Base-by-base conservation (phyloP, 2,888 invertebrate species). In the Synergus itoensis region DNA sequence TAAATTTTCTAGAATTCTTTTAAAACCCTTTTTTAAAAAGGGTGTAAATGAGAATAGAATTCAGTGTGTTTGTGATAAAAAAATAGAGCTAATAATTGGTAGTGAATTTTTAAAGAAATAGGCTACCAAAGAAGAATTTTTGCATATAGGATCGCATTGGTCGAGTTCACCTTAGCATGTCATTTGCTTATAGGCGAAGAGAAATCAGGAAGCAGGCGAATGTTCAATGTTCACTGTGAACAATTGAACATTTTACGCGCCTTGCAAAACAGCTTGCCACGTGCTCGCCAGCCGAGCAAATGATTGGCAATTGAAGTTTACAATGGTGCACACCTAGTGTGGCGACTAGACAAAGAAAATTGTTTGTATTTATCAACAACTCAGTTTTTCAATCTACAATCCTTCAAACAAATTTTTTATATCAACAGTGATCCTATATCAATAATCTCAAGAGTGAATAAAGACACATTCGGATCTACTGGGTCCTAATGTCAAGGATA, bases 241-340 rank as follows among this genome's bases (percentile, higher is more conserved):
- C 36, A 48, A 53, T 73, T 73, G 48, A 73, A 36, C 36, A 48
- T 73, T 73, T 73, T 53, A 53, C 53, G 73, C 73, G 73, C 73
- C 73, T 73, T 73, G 73, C 53, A 73, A 53, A 73, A 36, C 40
- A 36, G 28, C 36, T n/a, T 40, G 73, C 73, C 73, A 73, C 73
- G 73, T 73, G 73, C 73, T 73, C 43, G 43, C 53, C 53, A 73
- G 69, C 18, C 73, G 73, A 73, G 73, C 73, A 73, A 73, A 73
- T 73, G 53, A 73, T 73, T 40, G 53, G 73, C 73, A 73, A 73
- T 73, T 73, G 73, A 28, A 73, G 53, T 73, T 73, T 73, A 53
- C 53, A 53, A 73, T 73, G 36, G 73, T 53, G 53, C 16, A 48
- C 73, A 73, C 73, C 73, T 40, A 73, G 67, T 73, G n/a, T 36